Evolutionary conservation across 2,113 vertebrate genomes (phyloP).

Genomic region (Toxotes chatareus): DNA sequence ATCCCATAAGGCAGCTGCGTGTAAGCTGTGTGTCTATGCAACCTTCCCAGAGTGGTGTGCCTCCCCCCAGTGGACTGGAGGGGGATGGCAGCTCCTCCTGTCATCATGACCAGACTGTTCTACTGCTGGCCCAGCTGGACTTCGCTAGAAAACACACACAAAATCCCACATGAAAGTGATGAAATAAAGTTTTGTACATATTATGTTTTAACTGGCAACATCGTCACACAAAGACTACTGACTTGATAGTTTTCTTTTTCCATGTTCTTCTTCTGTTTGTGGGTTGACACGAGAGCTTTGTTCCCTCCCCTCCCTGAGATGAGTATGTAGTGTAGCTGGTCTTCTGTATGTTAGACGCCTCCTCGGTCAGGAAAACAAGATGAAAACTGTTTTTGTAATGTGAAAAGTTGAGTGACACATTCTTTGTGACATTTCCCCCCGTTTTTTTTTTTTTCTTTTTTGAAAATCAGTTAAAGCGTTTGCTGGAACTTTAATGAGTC

Average conservation of each 20-base stretch:
- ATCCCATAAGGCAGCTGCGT: constrained; percentile 96
- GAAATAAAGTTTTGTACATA: constrained; percentile 93
- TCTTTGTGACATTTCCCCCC: constrained; percentile 48
- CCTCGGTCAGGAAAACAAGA: constrained; percentile 83
- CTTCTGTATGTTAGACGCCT: constrained; percentile 91
- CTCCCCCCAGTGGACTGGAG: constrained; percentile 89
- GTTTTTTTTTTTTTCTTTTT: constrained; percentile 46
- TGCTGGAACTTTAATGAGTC: constrained; percentile 84
- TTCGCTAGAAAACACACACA: constrained; percentile 67
- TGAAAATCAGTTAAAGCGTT: constrained; percentile 86
- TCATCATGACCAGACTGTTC: constrained; percentile 85
- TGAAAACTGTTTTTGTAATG: constrained; percentile 86
- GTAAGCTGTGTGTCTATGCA: constrained; percentile 99
- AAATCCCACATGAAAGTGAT: constrained; percentile 64
- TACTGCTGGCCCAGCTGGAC: constrained; percentile 90
- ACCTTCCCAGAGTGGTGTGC: constrained; percentile 92
- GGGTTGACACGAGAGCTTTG: constrained; percentile 83
- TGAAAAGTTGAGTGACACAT: constrained; percentile 90
- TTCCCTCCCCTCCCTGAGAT: constrained; percentile 83
- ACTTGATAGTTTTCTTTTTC: constrained; percentile 88
- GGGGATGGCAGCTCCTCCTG: constrained; percentile 87
- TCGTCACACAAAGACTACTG: constrained; percentile 95
- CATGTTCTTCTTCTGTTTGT: constrained; percentile 89
- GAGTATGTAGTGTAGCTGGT: constrained; percentile 92
- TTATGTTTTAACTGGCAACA: constrained; percentile 94